These are phyloP conservation scores for Drosophila monieri DNA, from an alignment of 2,888 invertebrate species.

Conservation along the genomic window DNA sequence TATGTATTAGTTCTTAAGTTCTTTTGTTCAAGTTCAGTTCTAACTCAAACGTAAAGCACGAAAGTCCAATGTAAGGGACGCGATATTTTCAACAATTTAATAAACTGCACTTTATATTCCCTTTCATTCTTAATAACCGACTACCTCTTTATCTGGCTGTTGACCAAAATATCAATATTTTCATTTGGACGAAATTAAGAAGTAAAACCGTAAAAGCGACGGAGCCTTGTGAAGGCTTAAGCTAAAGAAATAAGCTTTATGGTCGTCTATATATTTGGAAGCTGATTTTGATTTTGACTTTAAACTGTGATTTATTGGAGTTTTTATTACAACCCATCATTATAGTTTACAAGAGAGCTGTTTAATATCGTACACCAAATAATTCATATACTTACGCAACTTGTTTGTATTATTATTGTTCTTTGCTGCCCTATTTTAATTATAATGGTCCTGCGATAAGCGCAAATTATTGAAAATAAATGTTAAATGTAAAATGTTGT, in stretches of 20 bases:
- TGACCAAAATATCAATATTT: neutral
- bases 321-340: neutral
- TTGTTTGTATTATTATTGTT: slow-evolving; percentile 5
- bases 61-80: no score
- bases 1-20: no score
- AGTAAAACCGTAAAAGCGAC: neutral
- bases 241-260: neutral
- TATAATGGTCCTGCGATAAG: slow-evolving; percentile 59
- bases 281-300: neutral
- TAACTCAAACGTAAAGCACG: no score
- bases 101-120: no score
- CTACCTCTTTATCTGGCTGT: no score
- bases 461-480: slow-evolving; percentile 65
- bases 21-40: no score
- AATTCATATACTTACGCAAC: slow-evolving; percentile 9
- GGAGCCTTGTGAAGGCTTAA: neutral
- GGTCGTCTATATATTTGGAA: neutral
- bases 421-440: slow-evolving; percentile 58
- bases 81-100: no score
- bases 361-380: slow-evolving; percentile 8
- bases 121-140: no score
- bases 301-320: neutral
- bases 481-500: slow-evolving; percentile 38
- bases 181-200: slow-evolving; percentile 29
- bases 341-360: neutral